Percentiles rank a stretch among this genome's conserved stretches.
Conservation (phyloP, 2,888 invertebrate genomes). For the Neoscelio sp. region DNA sequence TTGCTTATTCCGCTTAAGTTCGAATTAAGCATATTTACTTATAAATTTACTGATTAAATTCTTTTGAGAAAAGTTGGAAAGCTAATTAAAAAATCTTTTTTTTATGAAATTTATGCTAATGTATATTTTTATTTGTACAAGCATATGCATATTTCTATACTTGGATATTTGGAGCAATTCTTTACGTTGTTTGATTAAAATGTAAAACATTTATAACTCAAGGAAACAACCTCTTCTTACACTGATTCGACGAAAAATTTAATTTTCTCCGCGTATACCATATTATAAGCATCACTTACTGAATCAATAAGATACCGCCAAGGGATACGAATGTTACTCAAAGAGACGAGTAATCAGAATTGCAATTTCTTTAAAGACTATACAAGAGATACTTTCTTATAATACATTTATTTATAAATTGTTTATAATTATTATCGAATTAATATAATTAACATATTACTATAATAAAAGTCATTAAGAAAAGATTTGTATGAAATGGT, state of each 20-base stretch:
- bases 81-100: too few species aligned
- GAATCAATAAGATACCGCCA: not conserved
- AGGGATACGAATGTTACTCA: not conserved
- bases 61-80: too few species aligned
- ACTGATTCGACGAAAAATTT: not conserved
- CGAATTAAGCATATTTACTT: too few species aligned
- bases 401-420: not conserved
- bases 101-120: too few species aligned
- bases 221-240: slow-evolving; percentile 8
- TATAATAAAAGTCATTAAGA: not conserved
- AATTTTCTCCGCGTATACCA: not conserved
- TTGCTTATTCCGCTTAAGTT: too few species aligned
- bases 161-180: not conserved
- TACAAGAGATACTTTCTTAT: not conserved
- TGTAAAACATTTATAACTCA: not conserved
- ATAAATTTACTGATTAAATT: too few species aligned
- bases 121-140: too few species aligned
- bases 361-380: not conserved
- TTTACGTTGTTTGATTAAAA: not conserved
- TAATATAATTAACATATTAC: too few species aligned
- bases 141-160: too few species aligned
- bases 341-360: not conserved
- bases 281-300: not conserved
- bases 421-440: not conserved
- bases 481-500: too few species aligned